A percentile compares a stretch with the other conserved stretches of the same genome.
These are phyloP conservation scores for Scrobipalpa atriplicella DNA, from an alignment of 2,888 invertebrate genomes.

Conservation along the genomic window DNA sequence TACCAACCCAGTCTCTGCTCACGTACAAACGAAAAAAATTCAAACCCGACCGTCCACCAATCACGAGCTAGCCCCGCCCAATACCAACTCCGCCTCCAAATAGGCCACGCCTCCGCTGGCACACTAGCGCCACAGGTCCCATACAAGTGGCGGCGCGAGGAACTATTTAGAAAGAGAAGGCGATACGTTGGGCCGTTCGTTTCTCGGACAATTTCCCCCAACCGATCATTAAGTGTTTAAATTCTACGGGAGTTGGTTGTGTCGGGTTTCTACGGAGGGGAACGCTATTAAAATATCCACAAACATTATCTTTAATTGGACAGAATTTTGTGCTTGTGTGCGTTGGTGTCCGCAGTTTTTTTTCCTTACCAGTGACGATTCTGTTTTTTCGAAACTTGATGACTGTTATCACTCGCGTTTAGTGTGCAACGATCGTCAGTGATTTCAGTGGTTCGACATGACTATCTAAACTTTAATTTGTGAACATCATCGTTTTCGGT, in stretches of 20 bases:
- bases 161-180: slow-evolving; percentile 74
- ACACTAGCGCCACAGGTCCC: slow-evolving; percentile 64
- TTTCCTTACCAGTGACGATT: slow-evolving; percentile 66
- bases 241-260: slow-evolving; percentile 82
- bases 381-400: slow-evolving; percentile 76
- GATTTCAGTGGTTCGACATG: slow-evolving; percentile 48
- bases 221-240: slow-evolving; percentile 83
- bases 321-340: slow-evolving; percentile 80
- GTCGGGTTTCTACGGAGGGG: slow-evolving; percentile 81
- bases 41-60: slow-evolving; percentile 63
- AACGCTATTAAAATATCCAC: slow-evolving; percentile 82
- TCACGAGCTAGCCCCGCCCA: slow-evolving; percentile 53
- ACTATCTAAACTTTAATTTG: slow-evolving; percentile 41
- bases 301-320: slow-evolving; percentile 83
- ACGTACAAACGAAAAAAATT: slow-evolving; percentile 76
- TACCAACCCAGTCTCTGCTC: slow-evolving; percentile 73
- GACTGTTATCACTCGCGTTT: slow-evolving; percentile 77
- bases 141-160: slow-evolving; percentile 67
- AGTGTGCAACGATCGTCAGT: slow-evolving; percentile 68
- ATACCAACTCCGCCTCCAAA: slow-evolving; percentile 56
- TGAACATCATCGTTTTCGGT: slow-evolving; percentile 42
- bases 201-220: slow-evolving; percentile 82
- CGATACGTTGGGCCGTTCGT: slow-evolving; percentile 72
- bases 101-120: slow-evolving; percentile 53
- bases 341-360: slow-evolving; percentile 66